Evolutionary conservation across 2,113 vertebrate species (phyloP).

Genomic region (Nothobranchius kuhntae): DNA sequence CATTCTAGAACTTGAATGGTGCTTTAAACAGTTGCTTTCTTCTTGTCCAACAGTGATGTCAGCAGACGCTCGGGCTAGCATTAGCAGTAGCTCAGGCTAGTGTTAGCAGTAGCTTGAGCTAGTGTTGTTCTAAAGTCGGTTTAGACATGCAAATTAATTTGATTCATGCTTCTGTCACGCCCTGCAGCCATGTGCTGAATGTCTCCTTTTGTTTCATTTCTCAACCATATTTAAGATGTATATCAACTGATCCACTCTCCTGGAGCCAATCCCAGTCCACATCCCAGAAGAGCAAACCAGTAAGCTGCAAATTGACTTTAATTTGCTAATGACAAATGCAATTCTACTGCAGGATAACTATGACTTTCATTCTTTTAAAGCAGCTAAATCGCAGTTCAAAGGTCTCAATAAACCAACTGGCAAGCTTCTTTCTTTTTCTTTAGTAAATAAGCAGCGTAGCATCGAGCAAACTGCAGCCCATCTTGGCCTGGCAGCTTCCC

Average conservation of each 20-base stretch:
- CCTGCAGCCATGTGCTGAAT: constrained; percentile 39
- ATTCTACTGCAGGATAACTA: constrained; percentile 38
- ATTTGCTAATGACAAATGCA: constrained; percentile 67
- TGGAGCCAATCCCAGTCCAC: constrained; percentile 37
- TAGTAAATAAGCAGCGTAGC: constrained; percentile 39
- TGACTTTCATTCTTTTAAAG: constrained; percentile 64
- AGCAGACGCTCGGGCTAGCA: too few species aligned
- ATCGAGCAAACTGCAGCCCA: constrained; percentile 28
- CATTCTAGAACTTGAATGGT: too few species aligned
- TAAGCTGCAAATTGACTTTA: constrained; percentile 44
- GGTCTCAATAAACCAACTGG: constrained; percentile 59
- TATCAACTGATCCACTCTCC: constrained; percentile 44
- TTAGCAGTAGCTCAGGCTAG: too few species aligned
- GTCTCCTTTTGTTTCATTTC: constrained; percentile 39
- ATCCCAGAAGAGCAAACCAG: constrained; percentile 33
- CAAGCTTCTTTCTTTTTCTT: constrained; percentile 19
- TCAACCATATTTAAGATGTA: constrained; percentile 23
- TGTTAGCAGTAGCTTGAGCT: too few species aligned
- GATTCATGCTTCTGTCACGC: constrained; percentile 29
- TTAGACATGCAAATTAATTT: constrained; percentile 9
- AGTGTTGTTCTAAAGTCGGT: too few species aligned
- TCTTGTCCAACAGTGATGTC: too few species aligned
- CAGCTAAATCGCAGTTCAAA: constrained; percentile 64
- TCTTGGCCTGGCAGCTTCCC: constrained; percentile 42
- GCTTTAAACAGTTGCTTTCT: too few species aligned